Conservation (phyloP, 1,140 invertebrate genomes). For the Lineus longissimus region DNA sequence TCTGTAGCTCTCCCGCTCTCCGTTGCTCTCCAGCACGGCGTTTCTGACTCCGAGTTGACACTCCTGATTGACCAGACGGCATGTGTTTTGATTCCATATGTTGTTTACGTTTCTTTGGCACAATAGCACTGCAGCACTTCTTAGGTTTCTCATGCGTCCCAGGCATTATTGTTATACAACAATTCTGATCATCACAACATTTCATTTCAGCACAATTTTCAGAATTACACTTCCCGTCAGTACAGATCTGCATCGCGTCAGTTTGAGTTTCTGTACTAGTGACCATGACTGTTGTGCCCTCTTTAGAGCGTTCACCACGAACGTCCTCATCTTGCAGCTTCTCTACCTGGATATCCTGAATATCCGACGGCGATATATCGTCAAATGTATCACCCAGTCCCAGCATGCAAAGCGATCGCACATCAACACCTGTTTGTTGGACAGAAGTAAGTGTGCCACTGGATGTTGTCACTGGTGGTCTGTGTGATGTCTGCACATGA, state of each 20-base stretch:
- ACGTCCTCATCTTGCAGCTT: not conserved
- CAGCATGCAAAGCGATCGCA: not conserved
- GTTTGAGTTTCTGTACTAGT: not conserved
- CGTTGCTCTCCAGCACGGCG: not conserved
- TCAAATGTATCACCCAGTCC: not conserved
- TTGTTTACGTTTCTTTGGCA: slow-evolving; percentile 46
- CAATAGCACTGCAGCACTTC: slow-evolving; percentile 45
- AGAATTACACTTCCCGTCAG: not conserved
- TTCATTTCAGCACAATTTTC: not conserved
- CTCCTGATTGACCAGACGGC: not conserved
- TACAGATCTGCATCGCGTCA: not conserved
- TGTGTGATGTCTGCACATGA: too few relatives aligned
- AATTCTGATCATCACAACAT: slow-evolving; percentile 34
- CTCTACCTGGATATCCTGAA: not conserved
- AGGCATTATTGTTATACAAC: slow-evolving; percentile 37
- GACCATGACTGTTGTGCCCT: not conserved
- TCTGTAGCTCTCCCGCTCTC: not conserved
- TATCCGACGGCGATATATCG: not conserved
- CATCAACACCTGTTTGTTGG: too few relatives aligned
- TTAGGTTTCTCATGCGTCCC: slow-evolving; percentile 34
- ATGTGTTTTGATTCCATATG: slow-evolving; percentile 46
- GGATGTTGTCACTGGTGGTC: too few relatives aligned
- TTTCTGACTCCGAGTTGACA: not conserved
- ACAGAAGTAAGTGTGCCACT: too few relatives aligned
- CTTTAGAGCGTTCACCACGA: not conserved